Evolutionary conservation across 2,113 vertebrate genomes (phyloP).

Genomic region (Alethe diademata): DNA sequence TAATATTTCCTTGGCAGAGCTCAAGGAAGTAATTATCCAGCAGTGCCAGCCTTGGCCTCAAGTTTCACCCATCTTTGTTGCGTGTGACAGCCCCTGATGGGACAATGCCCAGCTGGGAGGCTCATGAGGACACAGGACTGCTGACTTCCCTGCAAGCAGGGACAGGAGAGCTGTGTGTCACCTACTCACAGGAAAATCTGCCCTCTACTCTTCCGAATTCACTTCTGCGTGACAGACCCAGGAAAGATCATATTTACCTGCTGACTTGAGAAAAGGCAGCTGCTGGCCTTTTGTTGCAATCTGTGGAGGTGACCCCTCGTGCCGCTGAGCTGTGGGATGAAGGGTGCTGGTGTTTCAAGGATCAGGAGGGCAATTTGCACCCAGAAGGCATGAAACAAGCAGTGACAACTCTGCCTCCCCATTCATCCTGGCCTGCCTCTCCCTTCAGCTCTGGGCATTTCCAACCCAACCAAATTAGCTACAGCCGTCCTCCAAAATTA

Average conservation of each 20-base stretch:
- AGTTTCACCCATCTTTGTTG: background rate
- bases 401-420: background rate
- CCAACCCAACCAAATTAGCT: background rate
- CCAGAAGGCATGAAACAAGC: background rate
- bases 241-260: background rate
- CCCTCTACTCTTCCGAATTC: background rate
- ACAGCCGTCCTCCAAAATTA: background rate
- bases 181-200: background rate
- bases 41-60: background rate
- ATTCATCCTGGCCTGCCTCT: background rate
- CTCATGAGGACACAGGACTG: accelerated
- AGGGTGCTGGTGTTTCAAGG: accelerated
- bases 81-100: background rate
- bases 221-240: background rate
- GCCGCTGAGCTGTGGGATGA: background rate
- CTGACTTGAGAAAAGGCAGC: background rate
- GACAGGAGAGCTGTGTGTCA: background rate
- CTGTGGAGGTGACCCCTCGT: accelerated
- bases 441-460: background rate
- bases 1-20: background rate
- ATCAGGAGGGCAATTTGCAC: background rate
- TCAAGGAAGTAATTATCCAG: background rate
- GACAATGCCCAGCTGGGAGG: background rate
- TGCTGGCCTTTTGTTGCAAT: background rate
- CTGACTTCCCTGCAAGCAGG: accelerated